Evolutionary conservation across 2,888 invertebrate species (phyloP), one percentile per base, ranked within the genome.

Genomic region (Chalcosyrphus nemorum): DNA sequence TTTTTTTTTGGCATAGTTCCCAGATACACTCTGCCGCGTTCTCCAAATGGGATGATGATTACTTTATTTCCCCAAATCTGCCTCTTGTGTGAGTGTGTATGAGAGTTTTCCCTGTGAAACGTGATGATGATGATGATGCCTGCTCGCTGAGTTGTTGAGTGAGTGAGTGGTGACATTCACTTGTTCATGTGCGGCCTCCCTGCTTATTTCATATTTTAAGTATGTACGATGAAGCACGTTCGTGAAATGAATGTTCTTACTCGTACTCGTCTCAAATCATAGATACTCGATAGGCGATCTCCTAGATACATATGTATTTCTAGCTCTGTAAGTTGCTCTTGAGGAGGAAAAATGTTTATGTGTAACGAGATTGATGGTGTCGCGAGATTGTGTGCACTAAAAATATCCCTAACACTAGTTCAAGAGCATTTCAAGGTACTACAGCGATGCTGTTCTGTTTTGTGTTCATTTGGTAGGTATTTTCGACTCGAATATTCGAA

Each of bases 401-500:
- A 82, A 82, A 82, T 82, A 82, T 61, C 68, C 56, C 54, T 32
- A 24, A 52, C 66, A 77, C 82, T 82, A 72, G 82, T 82, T 82
- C 82, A 82, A 82, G 82, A 82, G 72, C 82, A 82, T 71, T 82
- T 66, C 72, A 77, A 82, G 81, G 76, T 59, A 71, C 70, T 41
- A 21, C 27, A 21, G 66, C 29, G 21, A 13, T 19, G 11, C 29
- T 35, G 47, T 13, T 47, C 35, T 21, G 13, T 59, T 68, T 61
- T 21, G 35, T 35, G 35, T 24, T 21, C 27, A 38, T 24, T 47
- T 72, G 17, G 66, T 66, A 71, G 77, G 66, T 41, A 11, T 35
- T 24, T 19, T 27, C 5, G 38, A 32, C 24, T 63, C 65, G 38
- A 66, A 59, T 52, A 41, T 24, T 38, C 27, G 56, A 45, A 38